A percentile compares a stretch with the other conserved stretches of the same genome.
Evolutionary conservation across 2,888 invertebrate species (phyloP).

Genomic region (Oligia fasciuncula): DNA sequence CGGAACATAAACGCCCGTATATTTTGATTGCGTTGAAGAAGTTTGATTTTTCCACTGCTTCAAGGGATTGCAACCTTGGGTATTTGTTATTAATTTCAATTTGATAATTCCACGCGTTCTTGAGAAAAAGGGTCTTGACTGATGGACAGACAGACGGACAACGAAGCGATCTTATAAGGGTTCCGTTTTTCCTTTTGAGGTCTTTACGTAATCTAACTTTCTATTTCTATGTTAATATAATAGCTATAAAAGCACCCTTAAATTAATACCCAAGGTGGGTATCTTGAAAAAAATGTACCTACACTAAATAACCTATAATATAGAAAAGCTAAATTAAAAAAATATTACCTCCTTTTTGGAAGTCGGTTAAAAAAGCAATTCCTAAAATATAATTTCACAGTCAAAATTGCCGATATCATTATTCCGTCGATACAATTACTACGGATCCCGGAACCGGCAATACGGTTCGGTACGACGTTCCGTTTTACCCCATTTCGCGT

Average conservation of each 20-base stretch:
- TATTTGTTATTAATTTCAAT: too few relatives aligned
- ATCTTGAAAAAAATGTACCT: neutral
- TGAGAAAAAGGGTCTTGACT: too few relatives aligned
- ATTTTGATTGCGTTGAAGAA: too few relatives aligned
- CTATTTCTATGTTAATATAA: neutral
- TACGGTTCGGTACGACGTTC: slow-evolving; percentile 43
- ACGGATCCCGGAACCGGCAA: slow-evolving; percentile 31
- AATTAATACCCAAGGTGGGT: neutral
- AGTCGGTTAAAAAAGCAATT: neutral
- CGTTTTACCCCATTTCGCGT: slow-evolving; percentile 51
- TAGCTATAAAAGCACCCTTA: neutral
- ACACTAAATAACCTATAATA: neutral
- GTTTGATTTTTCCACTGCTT: too few relatives aligned
- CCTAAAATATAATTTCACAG: slow-evolving; percentile 35
- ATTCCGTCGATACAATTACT: slow-evolving; percentile 48
- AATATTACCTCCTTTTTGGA: too few relatives aligned
- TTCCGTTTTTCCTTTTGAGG: too few relatives aligned
- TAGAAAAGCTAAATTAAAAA: neutral
- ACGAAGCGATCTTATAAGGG: too few relatives aligned
- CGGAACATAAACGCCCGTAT: too few relatives aligned
- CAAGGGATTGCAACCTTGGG: too few relatives aligned
- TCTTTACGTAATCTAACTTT: neutral
- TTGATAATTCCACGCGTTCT: too few relatives aligned
- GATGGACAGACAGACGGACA: too few relatives aligned
- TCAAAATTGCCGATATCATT: slow-evolving; percentile 46